Evolutionary conservation across 2,113 vertebrate genomes (phyloP), one percentile per base, ranked within the genome.

Genomic region (Dasyurus viverrinus): DNA sequence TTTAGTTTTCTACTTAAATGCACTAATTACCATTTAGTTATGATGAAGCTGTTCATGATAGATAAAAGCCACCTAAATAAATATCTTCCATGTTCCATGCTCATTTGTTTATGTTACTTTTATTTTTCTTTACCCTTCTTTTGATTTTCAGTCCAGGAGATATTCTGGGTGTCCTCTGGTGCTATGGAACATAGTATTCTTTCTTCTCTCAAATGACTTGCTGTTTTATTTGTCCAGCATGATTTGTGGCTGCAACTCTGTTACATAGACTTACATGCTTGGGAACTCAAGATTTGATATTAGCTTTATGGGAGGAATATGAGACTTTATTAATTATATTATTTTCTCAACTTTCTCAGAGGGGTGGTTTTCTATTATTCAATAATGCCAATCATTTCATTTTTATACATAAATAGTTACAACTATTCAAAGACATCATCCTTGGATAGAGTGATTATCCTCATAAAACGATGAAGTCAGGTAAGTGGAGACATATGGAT

Each of bases 1-100:
- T 94, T 96, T 93, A 0, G 54, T 97, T 97, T 93, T 12, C 36
- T 60, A 76, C 54, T 91, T 76, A 95, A 90, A 95, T 76, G 91
- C 84, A 94, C 90, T 5, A 91, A 94, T 57, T 23, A 54, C 30
- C 19, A 93, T 46, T 92, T 89, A 94, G 27, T 54, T 89, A 89
- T 92, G 47, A 93, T 52, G 54, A 97, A 68, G 68, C 90, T 52
- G 47, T 25, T 76, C 54, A 11, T 23, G 30, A 10, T 95, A 90
- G n/a, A 96, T 96, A 14, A 1, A 95, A 95, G 50, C 2, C 30
- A 89, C 6, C 48, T 36, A 89, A 30, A 54, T 12, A 93, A 36
- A 60, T 0, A 60, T 2, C 0, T 8, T 0, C 60, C 26, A 93
- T 90, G 42, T 16, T 84, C 2, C 23, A 46, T 2, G 2, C 42